Evolutionary conservation across 2,888 invertebrate species (phyloP).

Genomic region (Ceramica pisi): DNA sequence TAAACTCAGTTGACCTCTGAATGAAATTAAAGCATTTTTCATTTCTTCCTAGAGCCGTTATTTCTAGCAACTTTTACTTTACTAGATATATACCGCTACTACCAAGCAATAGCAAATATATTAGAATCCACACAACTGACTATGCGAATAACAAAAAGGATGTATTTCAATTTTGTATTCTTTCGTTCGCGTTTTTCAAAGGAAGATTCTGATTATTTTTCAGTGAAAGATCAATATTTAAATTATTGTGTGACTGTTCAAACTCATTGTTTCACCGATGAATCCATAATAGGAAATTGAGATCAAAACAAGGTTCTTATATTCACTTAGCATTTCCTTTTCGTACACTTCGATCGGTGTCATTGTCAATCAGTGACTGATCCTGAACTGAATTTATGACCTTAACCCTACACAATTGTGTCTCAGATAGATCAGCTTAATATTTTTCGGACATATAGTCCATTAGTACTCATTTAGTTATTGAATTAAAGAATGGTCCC

Average conservation of each 20-base stretch:
- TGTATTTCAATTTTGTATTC: not conserved
- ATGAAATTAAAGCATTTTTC: slow-evolving; percentile 16
- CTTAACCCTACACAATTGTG: slow-evolving; percentile 37
- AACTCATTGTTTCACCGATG: not conserved
- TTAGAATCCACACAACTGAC: not conserved
- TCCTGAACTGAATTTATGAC: slow-evolving; percentile 55
- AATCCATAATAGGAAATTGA: slow-evolving; percentile 22
- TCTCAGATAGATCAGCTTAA: slow-evolving; percentile 21
- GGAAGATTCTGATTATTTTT: not conserved
- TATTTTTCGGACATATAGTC: not conserved
- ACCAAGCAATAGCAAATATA: not conserved
- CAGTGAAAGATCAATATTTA: not conserved
- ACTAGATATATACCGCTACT: slow-evolving; percentile 2
- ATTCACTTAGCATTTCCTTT: slow-evolving; percentile 29
- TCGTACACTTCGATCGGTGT: slow-evolving; percentile 44
- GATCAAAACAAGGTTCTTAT: slow-evolving; percentile 29
- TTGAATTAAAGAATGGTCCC: slow-evolving; percentile 28
- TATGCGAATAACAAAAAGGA: not conserved
- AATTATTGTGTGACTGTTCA: not conserved
- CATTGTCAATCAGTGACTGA: slow-evolving; percentile 48
- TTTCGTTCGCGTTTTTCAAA: not conserved
- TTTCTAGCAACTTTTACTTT: not conserved
- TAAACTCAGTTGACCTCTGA: slow-evolving; percentile 51
- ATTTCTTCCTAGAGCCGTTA: slow-evolving; percentile 20
- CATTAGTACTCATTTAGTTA: slow-evolving; percentile 21